These are phyloP conservation scores for Alloscopus bannaensis DNA, from an alignment of 2,888 invertebrate species.

Conservation along the genomic window DNA sequence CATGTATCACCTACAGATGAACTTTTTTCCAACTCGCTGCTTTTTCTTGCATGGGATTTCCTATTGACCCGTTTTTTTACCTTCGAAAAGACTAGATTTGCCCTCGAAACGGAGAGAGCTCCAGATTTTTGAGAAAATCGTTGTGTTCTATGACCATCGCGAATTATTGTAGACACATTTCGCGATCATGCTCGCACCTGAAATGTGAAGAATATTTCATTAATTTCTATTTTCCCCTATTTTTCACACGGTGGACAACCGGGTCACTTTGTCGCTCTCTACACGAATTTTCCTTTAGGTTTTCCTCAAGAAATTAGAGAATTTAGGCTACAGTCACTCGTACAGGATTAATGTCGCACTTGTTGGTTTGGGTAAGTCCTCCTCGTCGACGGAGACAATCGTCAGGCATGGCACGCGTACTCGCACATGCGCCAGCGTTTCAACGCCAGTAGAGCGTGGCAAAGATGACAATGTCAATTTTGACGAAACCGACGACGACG, in stretches of 20 bases:
- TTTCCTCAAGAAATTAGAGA: background rate
- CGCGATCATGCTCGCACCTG: background rate
- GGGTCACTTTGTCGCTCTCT: too few species aligned
- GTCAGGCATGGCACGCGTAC: background rate
- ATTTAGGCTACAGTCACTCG: background rate
- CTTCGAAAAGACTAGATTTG: background rate
- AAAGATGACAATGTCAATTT: too few species aligned
- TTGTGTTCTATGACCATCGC: background rate
- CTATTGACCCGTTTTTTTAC: background rate
- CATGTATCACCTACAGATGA: background rate
- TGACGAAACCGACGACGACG: too few species aligned
- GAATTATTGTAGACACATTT: too few species aligned
- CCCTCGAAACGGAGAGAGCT: background rate
- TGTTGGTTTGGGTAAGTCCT: background rate
- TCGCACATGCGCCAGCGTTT: too few species aligned
- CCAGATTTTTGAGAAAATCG: background rate
- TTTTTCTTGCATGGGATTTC: background rate
- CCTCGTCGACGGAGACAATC: background rate
- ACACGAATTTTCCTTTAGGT: slow-evolving; percentile 3
- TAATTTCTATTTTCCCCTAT: background rate
- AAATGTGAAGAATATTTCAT: background rate
- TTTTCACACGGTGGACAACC: slow-evolving; percentile 19
- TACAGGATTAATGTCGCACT: background rate
- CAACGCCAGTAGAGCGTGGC: too few species aligned
- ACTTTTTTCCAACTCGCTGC: background rate